These are phyloP conservation scores for Cyprinella venusta DNA, from an alignment of 2,797 vertebrate genomes.

Conservation along the genomic window DNA sequence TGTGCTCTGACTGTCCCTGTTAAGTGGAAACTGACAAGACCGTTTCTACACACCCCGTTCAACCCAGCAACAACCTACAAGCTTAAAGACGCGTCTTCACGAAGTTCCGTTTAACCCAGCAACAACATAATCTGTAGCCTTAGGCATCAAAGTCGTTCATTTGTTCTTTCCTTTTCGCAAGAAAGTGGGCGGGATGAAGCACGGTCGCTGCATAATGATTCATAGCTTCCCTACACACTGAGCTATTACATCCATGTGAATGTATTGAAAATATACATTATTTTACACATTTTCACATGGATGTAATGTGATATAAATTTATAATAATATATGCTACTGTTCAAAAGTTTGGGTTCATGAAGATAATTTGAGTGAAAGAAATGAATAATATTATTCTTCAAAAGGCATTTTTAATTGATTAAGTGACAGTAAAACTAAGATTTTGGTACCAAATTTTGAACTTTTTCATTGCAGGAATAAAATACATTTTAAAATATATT, in stretches of 20 bases:
- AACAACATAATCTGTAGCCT: constrained; percentile 21
- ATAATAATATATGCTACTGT: not conserved
- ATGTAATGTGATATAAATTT: not conserved
- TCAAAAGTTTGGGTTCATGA: not conserved
- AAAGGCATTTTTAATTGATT: not conserved
- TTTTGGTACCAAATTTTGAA: not conserved
- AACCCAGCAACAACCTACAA: constrained; percentile 21
- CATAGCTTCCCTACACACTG: not conserved
- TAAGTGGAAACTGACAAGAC: not conserved
- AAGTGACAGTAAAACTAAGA: not conserved
- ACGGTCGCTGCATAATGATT: constrained; percentile 13
- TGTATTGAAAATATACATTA: not conserved
- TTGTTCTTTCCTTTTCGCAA: constrained; percentile 34
- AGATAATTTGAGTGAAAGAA: not conserved
- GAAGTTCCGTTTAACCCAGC: constrained; percentile 21
- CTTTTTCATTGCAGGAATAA: too few species aligned
- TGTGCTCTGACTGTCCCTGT: constrained; percentile 22
- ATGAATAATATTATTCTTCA: not conserved
- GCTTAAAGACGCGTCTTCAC: constrained; percentile 6
- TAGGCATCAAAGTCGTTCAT: constrained; percentile 16
- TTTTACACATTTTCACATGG: not conserved
- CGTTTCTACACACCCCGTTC: constrained; percentile 4
- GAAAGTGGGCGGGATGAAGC: constrained; percentile 33
- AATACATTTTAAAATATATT: not conserved
- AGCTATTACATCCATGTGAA: not conserved